A percentile compares a stretch with the other conserved stretches of the same genome.
phyloP scores from a whole-genome alignment of 1,140 invertebrate species.

The Lutraria rhynchaena region DNA sequence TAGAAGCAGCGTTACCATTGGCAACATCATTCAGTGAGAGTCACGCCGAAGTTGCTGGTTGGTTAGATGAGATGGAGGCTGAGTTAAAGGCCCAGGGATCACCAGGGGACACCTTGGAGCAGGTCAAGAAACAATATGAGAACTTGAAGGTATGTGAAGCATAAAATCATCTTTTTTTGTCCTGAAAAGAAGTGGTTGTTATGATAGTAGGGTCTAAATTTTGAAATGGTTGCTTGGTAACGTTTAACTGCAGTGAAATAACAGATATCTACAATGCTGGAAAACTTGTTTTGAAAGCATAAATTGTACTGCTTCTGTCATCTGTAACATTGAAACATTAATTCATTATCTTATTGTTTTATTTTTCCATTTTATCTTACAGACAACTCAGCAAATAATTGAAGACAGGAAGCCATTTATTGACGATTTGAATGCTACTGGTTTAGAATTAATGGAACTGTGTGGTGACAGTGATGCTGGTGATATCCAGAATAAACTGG shows the following conservation, averaged over 20 bases:
- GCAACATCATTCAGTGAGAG: slow-evolving; percentile 94
- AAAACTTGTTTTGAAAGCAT: no score
- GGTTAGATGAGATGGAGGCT: slow-evolving; percentile 93
- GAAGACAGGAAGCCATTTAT: slow-evolving; percentile 97
- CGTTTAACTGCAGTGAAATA: no score
- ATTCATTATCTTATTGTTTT: no score
- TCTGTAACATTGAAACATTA: no score
- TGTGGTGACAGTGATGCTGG: slow-evolving; percentile 95
- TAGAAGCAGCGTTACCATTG: slow-evolving; percentile 96
- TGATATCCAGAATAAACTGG: slow-evolving; percentile 94
- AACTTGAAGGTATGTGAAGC: slow-evolving; percentile 92
- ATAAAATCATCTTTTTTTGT: no score
- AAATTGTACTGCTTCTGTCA: no score
- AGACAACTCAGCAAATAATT: slow-evolving; percentile 89
- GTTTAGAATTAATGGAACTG: slow-evolving; percentile 93
- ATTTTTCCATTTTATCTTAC: slow-evolving; percentile 23
- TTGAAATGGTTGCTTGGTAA: no score
- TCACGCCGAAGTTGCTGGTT: slow-evolving; percentile 92
- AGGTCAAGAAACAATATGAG: slow-evolving; percentile 96
- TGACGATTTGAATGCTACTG: slow-evolving; percentile 97
- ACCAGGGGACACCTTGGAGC: slow-evolving; percentile 92
- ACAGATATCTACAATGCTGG: no score
- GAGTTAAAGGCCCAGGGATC: slow-evolving; percentile 96
- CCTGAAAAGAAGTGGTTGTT: no score
- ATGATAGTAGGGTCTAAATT: no score